These are phyloP conservation scores for Florisuga fusca DNA, from an alignment of 2,797 vertebrate species.

Conservation along the genomic window DNA sequence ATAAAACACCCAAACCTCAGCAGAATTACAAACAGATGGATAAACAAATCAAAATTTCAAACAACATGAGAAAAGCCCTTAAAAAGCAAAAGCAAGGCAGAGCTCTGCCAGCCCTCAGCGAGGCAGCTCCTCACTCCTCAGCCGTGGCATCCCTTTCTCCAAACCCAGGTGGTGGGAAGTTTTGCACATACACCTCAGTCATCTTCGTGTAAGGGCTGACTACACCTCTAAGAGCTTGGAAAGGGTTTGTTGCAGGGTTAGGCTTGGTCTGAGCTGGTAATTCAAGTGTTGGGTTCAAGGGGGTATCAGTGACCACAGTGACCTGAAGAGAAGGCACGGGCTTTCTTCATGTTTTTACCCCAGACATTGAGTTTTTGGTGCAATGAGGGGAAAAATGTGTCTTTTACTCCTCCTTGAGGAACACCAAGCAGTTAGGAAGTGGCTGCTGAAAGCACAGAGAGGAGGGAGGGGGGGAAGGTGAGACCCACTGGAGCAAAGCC, in stretches of 20 bases:
- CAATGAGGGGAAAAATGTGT: background rate
- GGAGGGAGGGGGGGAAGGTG: background rate
- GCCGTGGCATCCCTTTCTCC: background rate
- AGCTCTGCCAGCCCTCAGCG: background rate
- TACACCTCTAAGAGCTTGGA: fast-evolving
- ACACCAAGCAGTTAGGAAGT: fast-evolving
- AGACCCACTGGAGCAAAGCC: background rate
- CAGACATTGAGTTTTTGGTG: background rate
- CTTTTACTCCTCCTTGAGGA: background rate
- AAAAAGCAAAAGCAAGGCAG: background rate
- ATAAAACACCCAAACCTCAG: slow-evolving; percentile 33
- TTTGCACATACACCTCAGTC: fast-evolving
- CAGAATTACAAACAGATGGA: slow-evolving; percentile 49
- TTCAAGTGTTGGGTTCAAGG: fast-evolving
- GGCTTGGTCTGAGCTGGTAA: background rate
- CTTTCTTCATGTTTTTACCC: background rate
- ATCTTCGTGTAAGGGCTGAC: background rate
- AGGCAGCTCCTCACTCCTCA: background rate
- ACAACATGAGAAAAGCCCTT: background rate
- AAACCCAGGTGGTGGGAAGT: background rate
- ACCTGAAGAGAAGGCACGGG: background rate
- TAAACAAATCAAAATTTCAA: background rate
- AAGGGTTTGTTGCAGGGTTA: background rate
- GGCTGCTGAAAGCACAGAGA: fast-evolving
- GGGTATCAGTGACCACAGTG: fast-evolving